Base-by-base conservation (phyloP, 2,113 vertebrate genomes). In the Centropus unirufus region DNA sequence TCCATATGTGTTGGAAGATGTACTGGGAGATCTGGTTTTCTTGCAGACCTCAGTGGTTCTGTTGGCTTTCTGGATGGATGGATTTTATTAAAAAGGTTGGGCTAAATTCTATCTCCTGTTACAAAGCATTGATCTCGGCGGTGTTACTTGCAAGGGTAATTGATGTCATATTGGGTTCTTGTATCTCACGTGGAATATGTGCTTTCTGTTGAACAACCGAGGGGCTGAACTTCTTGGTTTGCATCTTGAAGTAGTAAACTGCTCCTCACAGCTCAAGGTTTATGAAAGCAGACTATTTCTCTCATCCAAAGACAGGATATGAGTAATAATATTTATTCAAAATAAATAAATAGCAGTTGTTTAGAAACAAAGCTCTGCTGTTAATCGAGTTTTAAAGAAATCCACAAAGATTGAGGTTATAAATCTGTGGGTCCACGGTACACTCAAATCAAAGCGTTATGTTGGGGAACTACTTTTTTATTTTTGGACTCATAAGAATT, bases 191-290 rank as follows among this genome's bases (percentile, higher is more conserved):
- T 83, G 66, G 87, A 85, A n/a, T 61, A 30, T 62, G 72, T 66
- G 70, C 30, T 79, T 91, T 91, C 42, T 79, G 32, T 40, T 78
- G 32, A 51, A n/a, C 58, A 51, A 13, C 46, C 36, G 34, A 66
- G 87, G 36, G 47, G 80, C 75, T 59, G 70, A 82, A 57, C 34
- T 61, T 67, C 63, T 63, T 39, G 73, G 54, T 81, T 72, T 91
- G 80, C 76, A 86, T 93, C 76, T 89, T 93, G 90, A 91, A 91
- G 62, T 83, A 86, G 42, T 91, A 91, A 91, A 94, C 32, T n/a
- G 57, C 52, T 66, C 26, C 46, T 94, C 57, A 24, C 17, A 21
- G 59, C 39, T 23, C 11, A 29, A 18, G 24, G 57, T 70, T 91
- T 91, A 92, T 40, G 69, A 81, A 84, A 24, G 19, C 42, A 27